Conservation (phyloP, 2,888 invertebrate genomes). For the Congeria kusceri region DNA sequence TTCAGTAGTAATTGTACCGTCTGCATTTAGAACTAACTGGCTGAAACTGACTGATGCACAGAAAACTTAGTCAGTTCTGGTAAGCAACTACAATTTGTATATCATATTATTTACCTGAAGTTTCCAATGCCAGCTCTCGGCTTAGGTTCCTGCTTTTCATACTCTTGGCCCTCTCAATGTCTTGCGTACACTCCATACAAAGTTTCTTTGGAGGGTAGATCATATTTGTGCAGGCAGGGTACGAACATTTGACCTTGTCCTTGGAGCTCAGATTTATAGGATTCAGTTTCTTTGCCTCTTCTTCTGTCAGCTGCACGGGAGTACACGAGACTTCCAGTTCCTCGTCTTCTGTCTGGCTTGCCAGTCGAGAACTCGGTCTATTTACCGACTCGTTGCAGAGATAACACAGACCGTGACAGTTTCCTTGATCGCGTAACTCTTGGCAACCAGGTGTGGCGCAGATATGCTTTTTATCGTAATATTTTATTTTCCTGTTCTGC, state of each 20-base stretch:
- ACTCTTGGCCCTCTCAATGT: constrained; percentile 42
- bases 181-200: constrained; percentile 68
- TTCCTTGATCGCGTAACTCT: not conserved
- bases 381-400: constrained; percentile 9
- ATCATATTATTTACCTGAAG: not conserved
- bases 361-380: not conserved
- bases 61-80: no score
- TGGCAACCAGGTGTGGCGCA: constrained; percentile 68
- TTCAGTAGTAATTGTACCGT: no score
- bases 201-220: constrained; percentile 70
- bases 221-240: constrained; percentile 64
- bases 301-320: constrained; percentile 31
- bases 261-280: constrained; percentile 63
- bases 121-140: not conserved
- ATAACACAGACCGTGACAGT: not conserved
- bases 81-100: no score
- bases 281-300: constrained; percentile 44
- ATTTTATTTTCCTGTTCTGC: not conserved
- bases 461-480: constrained; percentile 46
- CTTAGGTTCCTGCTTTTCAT: not conserved
- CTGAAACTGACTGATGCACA: no score
- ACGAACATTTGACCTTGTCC: constrained; percentile 69
- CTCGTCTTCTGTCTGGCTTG: constrained; percentile 43
- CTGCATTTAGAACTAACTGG: no score
- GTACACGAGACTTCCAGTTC: constrained; percentile 14